These are phyloP conservation scores for Branchipolynoe longqiensis DNA, from an alignment of 2,888 invertebrate genomes.

Conservation along the genomic window DNA sequence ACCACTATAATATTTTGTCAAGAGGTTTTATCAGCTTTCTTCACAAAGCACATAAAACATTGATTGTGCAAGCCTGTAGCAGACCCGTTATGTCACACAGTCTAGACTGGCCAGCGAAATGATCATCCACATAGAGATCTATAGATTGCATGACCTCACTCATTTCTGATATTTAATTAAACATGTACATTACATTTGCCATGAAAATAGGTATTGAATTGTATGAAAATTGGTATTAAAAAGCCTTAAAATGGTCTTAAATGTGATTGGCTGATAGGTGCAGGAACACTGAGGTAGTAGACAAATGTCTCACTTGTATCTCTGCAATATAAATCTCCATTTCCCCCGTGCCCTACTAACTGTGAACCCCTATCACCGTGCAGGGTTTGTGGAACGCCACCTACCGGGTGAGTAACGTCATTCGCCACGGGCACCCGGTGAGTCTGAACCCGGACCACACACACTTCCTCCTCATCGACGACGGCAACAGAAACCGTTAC, in stretches of 20 bases:
- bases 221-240: too few species aligned
- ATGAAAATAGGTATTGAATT: too few species aligned
- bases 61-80: background rate
- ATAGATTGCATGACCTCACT: too few species aligned
- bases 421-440: constrained; percentile 79
- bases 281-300: too few species aligned
- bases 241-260: too few species aligned
- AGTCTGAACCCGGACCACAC: constrained; percentile 82
- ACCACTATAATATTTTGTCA: background rate
- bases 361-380: background rate
- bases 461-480: constrained; percentile 82
- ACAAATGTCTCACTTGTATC: background rate
- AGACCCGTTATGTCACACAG: too few species aligned
- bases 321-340: background rate
- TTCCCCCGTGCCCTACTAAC: background rate
- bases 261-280: too few species aligned
- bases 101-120: too few species aligned
- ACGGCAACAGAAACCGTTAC: constrained; percentile 78
- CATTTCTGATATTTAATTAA: too few species aligned
- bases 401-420: constrained; percentile 80
- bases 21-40: too few species aligned
- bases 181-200: too few species aligned
- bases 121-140: too few species aligned
- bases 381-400: constrained; percentile 77
- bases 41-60: background rate